These are phyloP conservation scores for Spermophilus dauricus DNA, from an alignment of 2,113 vertebrate species.

Conservation along the genomic window DNA sequence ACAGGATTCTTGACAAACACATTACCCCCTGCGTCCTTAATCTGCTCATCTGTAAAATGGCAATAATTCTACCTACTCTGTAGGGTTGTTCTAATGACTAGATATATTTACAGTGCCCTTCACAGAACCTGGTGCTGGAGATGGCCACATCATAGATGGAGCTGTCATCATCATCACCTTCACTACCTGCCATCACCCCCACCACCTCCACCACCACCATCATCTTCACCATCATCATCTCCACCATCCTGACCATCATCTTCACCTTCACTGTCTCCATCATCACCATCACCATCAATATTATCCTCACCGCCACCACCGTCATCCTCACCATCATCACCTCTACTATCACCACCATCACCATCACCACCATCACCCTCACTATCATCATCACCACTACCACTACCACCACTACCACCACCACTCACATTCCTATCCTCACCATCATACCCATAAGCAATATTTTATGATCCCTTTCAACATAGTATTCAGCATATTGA, in stretches of 20 bases:
- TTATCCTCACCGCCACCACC: too few species aligned
- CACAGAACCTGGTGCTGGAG: background rate
- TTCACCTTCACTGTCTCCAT: too few species aligned
- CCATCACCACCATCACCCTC: too few species aligned
- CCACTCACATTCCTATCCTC: background rate
- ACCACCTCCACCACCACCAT: background rate
- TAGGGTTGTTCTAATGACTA: background rate
- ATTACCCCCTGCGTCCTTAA: background rate
- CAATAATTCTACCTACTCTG: background rate
- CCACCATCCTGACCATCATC: too few species aligned
- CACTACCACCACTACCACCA: background rate
- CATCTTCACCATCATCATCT: background rate
- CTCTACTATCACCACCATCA: too few species aligned
- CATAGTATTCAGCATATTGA: background rate
- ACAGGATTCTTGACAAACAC: background rate
- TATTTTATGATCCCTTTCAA: background rate
- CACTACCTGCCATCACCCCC: too few species aligned
- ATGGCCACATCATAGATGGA: too few species aligned
- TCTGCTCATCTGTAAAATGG: slow-evolving; percentile 20
- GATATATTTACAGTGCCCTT: background rate
- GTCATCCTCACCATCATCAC: too few species aligned
- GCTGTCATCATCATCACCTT: too few species aligned
- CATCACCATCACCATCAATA: too few species aligned
- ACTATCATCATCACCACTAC: too few species aligned
- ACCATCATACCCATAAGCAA: background rate